Base-by-base conservation (phyloP, 2,113 vertebrate species). In the Chloebia gouldiae region DNA sequence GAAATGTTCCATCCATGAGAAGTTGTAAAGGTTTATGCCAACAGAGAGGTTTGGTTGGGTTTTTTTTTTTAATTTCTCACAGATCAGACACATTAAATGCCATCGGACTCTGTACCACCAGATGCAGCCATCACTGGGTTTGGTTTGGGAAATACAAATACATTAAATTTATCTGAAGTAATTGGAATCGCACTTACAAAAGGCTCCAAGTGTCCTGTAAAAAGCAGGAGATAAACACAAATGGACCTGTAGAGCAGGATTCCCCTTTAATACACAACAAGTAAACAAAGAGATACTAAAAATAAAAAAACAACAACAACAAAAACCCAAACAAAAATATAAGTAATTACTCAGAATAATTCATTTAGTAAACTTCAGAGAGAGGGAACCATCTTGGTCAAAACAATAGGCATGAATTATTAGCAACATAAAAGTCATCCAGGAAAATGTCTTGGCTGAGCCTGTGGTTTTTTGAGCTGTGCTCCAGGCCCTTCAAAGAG, bases 321-420 rank as follows among this genome's bases (percentile, higher is more conserved):
- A 25, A 60, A 27, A 1, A 37, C n/a, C n/a, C n/a, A n/a, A n/a
- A n/a, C n/a, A 17, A 1, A 31, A 4, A 9, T 2, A 45, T 1
- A 10, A 39, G 37, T 3, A 73, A 66, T 79, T 71, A 49, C 27
- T 70, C 33, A 64, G 19, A 81, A 24, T 54, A 47, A 11, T 56
- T 70, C 13, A 56, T 61, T 11, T 51, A 72, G 35, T 17, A 87
- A 87, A 68, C 8, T 15, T 39, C 12, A 40, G 21, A 33, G 19
- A 70, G 33, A 45, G 3, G 42, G 6, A 33, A 81, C 3, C 15
- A 39, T 30, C 35, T 81, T 66, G 45, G 15, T 73, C 33, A 60
- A 64, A 79, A 77, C 37, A 70, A 37, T 14, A 59, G 13, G 16
- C 45, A 1, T 64, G 69, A 83, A 47, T 81, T 83, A 86, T 45